Base-by-base conservation (phyloP, 1,140 invertebrate species). In the Trichonephila clavipes region DNA sequence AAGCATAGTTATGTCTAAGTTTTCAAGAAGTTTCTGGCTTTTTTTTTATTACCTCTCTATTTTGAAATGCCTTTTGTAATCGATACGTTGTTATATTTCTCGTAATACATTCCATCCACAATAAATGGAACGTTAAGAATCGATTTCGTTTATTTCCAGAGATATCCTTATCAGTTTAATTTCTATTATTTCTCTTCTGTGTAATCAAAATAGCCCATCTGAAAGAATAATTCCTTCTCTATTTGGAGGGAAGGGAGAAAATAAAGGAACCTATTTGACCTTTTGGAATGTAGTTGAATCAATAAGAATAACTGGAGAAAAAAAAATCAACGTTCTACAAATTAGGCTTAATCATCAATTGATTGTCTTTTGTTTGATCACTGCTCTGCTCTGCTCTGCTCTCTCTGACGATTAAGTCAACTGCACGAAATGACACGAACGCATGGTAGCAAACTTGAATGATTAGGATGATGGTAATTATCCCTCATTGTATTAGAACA, bases 341-440 rank as follows among this genome's bases (percentile, higher is more conserved):
- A 77, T 77, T 77, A 77, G 72, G 1, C 72, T 18, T 77, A 34
- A 77, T 77, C 24, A 77, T 28, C 72, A 40, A 77, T 77, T 77
- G 72, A 77, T 77, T 77, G 72, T 77, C 72, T 77, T 51, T 77
- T 77, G 72, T 77, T 77, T 40, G 72, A 77, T 77, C 72, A 40
- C 72, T 34, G 34, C 34, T 16, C 24, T 12, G 4, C 18, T 77
- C 28, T 34, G 8, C 2, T n/a, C n/a, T n/a, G n/a, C n/a, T n/a
- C n/a, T n/a, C n/a, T n/a, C 0, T 77, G 18, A 28, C 72, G 72
- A 77, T 77, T 77, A 77, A 19, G 72, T 14, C 72, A 16, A 34
- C 10, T 40, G 72, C 72, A 77, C 72, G 72, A 40, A 77, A 40
- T 69, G 66, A 24, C 10, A 10, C 1, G 24, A 69, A n/a, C 66